Base-by-base conservation (phyloP, 2,797 vertebrate genomes). In the Hoplostethus atlanticus region DNA sequence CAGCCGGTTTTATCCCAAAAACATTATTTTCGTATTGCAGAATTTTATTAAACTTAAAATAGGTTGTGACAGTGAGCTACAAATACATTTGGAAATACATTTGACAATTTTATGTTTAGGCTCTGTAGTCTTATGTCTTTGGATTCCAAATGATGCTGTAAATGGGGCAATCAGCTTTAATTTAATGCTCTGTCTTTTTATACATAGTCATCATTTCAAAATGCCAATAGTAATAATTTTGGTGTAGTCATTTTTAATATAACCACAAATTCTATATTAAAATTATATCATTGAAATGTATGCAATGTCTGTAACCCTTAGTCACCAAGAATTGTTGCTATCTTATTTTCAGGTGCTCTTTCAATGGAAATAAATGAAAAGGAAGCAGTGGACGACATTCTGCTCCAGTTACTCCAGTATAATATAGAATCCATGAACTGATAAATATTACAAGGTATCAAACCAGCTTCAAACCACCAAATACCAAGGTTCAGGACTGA, bases 61-160 rank as follows among this genome's bases (percentile, higher is more conserved):
- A 16, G 10, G 31, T 6, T 50, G 16, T 57, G 42, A 42, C 13
- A 55, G 5, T 71, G 46, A 68, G 51, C 28, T 68, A 1, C 17
- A 64, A 53, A 74, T 68, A 66, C 8, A 79, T 77, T 87, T 81
- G 55, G 31, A 77, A 71, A 69, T n/a, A n/a, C n/a, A n/a, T n/a
- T 40, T 59, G 36, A 63, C 21, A 17, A 12, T 51, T 72, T 76
- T 36, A 38, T 40, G 16, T 51, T 47, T 42, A 30, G 56, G 60
- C 51, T 11, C 7, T 52, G 15, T 62, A 10, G 30, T 61, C 31
- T 48, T 36, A 46, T 69, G 68, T 80, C 25, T 75, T 71, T 73
- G 54, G 67, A 79, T 81, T 82, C 60, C 34, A 28, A 62, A 38
- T 63, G 25, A 68, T 54, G 63, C 21, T 31, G 60, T 63, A 62